Evolutionary conservation across 2,113 vertebrate genomes (phyloP), one percentile per base, ranked within the genome.

Genomic region (Mobula hypostoma): DNA sequence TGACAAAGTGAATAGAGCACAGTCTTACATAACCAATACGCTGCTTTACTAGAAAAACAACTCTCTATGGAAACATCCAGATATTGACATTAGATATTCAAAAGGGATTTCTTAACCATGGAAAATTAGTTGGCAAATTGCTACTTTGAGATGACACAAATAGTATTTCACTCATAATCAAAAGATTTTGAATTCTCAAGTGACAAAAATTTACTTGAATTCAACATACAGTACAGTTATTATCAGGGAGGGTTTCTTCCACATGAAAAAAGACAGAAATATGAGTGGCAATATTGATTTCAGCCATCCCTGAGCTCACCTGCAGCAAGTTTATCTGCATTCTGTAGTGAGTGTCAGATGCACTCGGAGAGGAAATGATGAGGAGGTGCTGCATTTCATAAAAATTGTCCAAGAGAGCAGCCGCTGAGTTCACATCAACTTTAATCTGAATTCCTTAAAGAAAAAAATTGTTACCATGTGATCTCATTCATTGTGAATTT

Each of bases 301-400:
- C 85, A 90, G 61, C 14, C 66, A 2, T 14, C 17, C 1, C 58
- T 63, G n/a, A 17, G 85, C 96, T 96, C 94, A 98, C 99, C 97
- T 99, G 98, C 94, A 98, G 95, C 97, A 99, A 99, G 94, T 97
- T 94, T 94, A 97, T 98, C 96, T 99, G 99, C 95, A 98, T 96
- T 95, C 98, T 98, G 96, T 99, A 99, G 95, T 98, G 97, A 11
- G 96, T 95, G 95, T 98, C 96, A 0, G 97, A 96, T 5, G 97
- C 94, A 94, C 98, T 97, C 0, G 98, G 99, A 5, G 98, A 97
- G 0, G 98, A 99, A 95, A 99, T n/a, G 90, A 99, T 96, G 2
- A 99, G 97, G 82, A 99, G 97, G 82, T 97, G 97, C 85, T 97
- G 97, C 95, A 98, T 99, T 95, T 98, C 98, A 0, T 97, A 97